Evolutionary conservation across 2,888 invertebrate species (phyloP).

Genomic region (Pomacea canaliculata): DNA sequence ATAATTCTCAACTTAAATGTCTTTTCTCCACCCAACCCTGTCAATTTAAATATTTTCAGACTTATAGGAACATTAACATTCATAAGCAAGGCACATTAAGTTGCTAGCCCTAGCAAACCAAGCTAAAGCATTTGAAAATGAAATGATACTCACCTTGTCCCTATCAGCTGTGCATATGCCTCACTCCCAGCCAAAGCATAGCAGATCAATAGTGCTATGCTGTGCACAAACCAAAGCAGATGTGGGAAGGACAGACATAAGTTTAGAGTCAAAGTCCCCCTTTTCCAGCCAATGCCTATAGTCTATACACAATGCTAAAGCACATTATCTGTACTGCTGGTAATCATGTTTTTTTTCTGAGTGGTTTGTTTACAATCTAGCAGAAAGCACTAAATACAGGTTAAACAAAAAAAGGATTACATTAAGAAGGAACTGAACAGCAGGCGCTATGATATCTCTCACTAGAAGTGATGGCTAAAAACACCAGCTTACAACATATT

Average conservation of each 20-base stretch:
- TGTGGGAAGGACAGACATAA: neutral
- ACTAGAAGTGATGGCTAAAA: too few species aligned
- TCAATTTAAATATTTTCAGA: neutral
- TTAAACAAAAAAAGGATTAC: too few species aligned
- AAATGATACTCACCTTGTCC: conserved; percentile 50
- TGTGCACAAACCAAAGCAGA: conserved; percentile 35
- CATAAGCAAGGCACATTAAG: neutral
- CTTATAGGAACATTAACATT: neutral
- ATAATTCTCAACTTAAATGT: too few species aligned
- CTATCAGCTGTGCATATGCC: conserved; percentile 62
- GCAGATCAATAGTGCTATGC: conserved; percentile 63
- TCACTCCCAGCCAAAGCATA: conserved; percentile 69
- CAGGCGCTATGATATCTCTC: too few species aligned
- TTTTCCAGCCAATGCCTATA: neutral
- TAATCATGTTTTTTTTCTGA: too few species aligned
- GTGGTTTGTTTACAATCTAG: too few species aligned
- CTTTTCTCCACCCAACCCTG: neutral
- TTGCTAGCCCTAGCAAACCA: neutral
- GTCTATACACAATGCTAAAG: neutral
- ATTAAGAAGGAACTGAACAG: too few species aligned
- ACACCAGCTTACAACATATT: too few species aligned
- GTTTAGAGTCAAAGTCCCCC: neutral
- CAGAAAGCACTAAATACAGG: too few species aligned
- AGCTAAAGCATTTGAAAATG: neutral
- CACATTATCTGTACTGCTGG: neutral